Conservation (phyloP, 1,140 invertebrate genomes). For the Ladona fulva region DNA sequence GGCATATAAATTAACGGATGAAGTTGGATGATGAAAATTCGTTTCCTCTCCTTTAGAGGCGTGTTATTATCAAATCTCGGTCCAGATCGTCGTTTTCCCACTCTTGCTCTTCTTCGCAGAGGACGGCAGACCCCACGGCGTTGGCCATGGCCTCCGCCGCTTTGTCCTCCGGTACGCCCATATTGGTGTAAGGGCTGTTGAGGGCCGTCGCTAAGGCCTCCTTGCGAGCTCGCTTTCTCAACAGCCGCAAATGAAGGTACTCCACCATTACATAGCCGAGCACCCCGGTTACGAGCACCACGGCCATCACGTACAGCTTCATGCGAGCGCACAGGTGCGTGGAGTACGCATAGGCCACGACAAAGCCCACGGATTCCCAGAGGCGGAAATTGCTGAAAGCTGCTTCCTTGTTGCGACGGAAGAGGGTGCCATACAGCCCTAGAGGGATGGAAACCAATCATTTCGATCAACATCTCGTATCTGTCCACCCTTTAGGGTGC, state of each 20-base stretch:
- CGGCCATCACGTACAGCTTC: conserved; percentile 83
- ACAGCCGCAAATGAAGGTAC: conserved; percentile 22
- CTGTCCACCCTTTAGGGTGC: too few species aligned
- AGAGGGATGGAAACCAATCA: conserved; percentile 24
- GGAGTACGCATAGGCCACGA: conserved; percentile 82
- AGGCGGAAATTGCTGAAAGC: conserved; percentile 94
- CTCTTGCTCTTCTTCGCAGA: too few species aligned
- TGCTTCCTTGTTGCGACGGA: conserved; percentile 85
- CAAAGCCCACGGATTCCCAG: conserved; percentile 89
- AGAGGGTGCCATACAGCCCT: conserved; percentile 87
- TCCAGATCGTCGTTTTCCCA: background rate
- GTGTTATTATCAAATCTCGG: background rate
- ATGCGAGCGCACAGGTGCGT: conserved; percentile 77
- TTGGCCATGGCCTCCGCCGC: background rate
- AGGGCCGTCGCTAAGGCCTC: background rate
- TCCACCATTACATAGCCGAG: conserved; percentile 76
- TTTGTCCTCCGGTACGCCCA: background rate
- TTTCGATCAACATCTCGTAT: too few species aligned
- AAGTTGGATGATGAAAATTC: background rate
- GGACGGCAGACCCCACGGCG: background rate
- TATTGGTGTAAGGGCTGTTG: background rate
- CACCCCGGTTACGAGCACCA: conserved; percentile 66
- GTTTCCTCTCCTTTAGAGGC: background rate
- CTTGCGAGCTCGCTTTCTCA: background rate
- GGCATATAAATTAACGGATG: background rate